A percentile compares a stretch with the other conserved stretches of the same genome.
Conservation (phyloP, 2,888 invertebrate species). For the Eupithecia subfuscata region DNA sequence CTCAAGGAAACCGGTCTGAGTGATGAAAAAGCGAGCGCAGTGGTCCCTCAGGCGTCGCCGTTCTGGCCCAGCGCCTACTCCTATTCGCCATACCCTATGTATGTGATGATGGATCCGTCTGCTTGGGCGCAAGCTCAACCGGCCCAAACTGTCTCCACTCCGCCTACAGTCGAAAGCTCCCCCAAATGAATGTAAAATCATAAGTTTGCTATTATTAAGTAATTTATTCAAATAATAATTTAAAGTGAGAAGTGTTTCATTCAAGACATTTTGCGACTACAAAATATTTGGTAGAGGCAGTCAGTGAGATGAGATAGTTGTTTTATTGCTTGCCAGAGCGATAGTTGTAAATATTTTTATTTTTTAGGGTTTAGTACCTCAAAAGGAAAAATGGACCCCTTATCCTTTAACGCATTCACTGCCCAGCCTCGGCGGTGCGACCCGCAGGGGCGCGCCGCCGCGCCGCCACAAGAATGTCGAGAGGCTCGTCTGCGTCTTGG, state of each 20-base stretch:
- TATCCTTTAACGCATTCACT: too few species aligned
- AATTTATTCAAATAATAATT: conserved; percentile 20
- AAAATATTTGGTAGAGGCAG: not conserved
- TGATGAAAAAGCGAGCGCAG: conserved; percentile 57
- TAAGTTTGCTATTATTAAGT: conserved; percentile 28
- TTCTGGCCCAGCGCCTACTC: conserved; percentile 58
- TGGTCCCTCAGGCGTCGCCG: conserved; percentile 54
- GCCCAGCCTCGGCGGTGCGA: too few species aligned
- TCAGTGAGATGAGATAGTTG: not conserved
- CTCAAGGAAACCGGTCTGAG: conserved; percentile 62
- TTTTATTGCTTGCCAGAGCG: not conserved
- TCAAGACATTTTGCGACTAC: not conserved
- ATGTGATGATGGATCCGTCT: conserved; percentile 72
- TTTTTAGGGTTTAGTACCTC: too few species aligned
- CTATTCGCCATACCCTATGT: conserved; percentile 68
- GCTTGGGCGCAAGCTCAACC: conserved; percentile 63
- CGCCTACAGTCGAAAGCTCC: conserved; percentile 40
- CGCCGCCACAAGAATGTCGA: too few species aligned
- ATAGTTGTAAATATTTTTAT: not conserved
- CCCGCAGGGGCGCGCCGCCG: too few species aligned
- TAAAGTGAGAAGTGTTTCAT: not conserved
- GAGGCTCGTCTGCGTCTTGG: too few species aligned
- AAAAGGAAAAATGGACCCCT: too few species aligned
- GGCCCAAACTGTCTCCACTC: conserved; percentile 48
- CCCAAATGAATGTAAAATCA: conserved; percentile 17